Conservation (phyloP, 2,888 invertebrate genomes). For the Monoplex corrugatus region DNA sequence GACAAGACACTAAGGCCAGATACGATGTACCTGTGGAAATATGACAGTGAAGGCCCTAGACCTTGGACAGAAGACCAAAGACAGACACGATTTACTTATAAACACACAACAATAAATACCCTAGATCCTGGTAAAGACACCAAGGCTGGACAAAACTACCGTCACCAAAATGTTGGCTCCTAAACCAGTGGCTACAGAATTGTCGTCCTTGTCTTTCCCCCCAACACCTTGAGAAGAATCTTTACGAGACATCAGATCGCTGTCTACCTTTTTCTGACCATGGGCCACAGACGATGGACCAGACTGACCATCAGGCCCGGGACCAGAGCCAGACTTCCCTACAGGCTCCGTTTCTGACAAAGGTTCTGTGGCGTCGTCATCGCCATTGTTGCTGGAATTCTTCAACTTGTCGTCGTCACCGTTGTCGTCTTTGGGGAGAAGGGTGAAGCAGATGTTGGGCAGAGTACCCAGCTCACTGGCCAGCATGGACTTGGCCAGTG, state of each 20-base stretch:
- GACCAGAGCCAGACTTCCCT: not conserved
- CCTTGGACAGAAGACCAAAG: too few species aligned
- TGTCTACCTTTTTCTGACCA: not conserved
- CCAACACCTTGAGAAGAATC: not conserved
- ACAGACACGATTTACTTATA: too few species aligned
- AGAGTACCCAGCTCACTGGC: constrained; percentile 54
- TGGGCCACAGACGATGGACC: not conserved
- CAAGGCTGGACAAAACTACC: not conserved
- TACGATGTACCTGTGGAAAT: too few species aligned
- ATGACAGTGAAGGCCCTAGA: too few species aligned
- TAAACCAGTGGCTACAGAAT: not conserved
- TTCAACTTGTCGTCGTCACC: not conserved
- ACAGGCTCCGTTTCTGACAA: not conserved
- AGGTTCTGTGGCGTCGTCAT: not conserved
- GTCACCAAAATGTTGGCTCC: not conserved
- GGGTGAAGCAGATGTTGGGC: constrained; percentile 53
- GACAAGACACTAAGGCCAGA: too few species aligned
- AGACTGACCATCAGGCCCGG: not conserved
- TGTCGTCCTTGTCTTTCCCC: not conserved
- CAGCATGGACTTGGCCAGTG: constrained; percentile 51
- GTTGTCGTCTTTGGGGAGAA: constrained; percentile 18
- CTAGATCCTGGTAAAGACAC: too few species aligned
- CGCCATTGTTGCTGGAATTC: not conserved
- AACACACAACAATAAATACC: too few species aligned
- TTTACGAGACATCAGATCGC: not conserved